These are phyloP conservation scores for Origma solitaria DNA, from an alignment of 2,113 vertebrate species.

Conservation along the genomic window DNA sequence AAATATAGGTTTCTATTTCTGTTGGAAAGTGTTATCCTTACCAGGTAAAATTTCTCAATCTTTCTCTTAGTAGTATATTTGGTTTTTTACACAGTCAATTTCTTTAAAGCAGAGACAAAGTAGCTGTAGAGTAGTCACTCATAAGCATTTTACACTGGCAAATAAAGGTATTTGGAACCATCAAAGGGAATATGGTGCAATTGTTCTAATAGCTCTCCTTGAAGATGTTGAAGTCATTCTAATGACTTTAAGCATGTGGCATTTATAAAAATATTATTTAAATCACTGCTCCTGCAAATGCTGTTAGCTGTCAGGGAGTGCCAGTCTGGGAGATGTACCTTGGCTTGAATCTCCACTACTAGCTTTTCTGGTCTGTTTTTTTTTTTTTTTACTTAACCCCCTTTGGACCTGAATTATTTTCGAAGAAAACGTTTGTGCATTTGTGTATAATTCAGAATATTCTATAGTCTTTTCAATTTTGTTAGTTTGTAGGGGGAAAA, in stretches of 20 bases:
- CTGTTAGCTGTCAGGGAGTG: background rate
- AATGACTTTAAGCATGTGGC: background rate
- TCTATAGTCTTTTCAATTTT: background rate
- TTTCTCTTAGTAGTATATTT: background rate
- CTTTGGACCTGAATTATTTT: background rate
- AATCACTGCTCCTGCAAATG: background rate
- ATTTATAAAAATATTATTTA: background rate
- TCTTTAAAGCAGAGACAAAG: background rate
- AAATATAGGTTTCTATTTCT: conserved; percentile 60
- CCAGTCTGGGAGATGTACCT: background rate
- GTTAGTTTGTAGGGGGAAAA: background rate
- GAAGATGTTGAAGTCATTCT: background rate
- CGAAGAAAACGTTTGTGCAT: background rate
- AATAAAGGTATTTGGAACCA: background rate
- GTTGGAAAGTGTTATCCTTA: conserved; percentile 32
- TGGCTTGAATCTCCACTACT: background rate
- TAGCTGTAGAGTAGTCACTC: background rate
- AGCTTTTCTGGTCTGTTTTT: background rate
- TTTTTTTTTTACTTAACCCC: no score
- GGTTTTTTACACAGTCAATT: background rate
- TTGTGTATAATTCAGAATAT: background rate
- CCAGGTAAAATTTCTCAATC: conserved; percentile 34
- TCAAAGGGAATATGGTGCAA: background rate
- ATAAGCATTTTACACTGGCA: background rate
- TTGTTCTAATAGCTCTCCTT: background rate